Conservation (phyloP, 2,888 invertebrate species). For the Tipula helvola region DNA sequence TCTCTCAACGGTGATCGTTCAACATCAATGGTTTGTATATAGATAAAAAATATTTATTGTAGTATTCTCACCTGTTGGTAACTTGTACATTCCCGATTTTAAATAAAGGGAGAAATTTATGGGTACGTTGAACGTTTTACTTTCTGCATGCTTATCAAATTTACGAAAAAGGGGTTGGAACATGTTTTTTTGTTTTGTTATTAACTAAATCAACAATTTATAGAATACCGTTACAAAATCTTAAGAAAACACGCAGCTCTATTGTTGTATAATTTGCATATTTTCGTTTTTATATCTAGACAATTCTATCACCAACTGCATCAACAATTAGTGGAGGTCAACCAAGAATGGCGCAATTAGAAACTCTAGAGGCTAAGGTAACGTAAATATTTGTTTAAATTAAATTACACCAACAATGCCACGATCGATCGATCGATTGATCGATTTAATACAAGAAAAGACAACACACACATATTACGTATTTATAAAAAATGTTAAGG, state of each 20-base stretch:
- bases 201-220: background rate
- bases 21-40: background rate
- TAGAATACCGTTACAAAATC: background rate
- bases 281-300: background rate
- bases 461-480: background rate
- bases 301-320: background rate
- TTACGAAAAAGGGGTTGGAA: background rate
- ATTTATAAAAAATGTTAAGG: background rate
- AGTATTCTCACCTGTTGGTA: background rate
- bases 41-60: background rate
- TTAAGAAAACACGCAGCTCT: background rate
- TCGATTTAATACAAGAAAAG: background rate
- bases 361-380: slow-evolving; percentile 55
- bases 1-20: background rate
- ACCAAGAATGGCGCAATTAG: slow-evolving; percentile 48
- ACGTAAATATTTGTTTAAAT: background rate
- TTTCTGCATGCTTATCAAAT: background rate
- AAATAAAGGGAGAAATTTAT: background rate
- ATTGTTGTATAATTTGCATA: background rate
- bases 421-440: slow-evolving; percentile 10
- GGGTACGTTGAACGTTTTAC: background rate
- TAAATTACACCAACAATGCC: background rate
- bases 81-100: background rate
- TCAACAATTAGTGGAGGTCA: slow-evolving; percentile 18
- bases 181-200: background rate